These are phyloP conservation scores for Tragelaphus buxtoni DNA, from an alignment of 2,113 vertebrate genomes.

Conservation along the genomic window DNA sequence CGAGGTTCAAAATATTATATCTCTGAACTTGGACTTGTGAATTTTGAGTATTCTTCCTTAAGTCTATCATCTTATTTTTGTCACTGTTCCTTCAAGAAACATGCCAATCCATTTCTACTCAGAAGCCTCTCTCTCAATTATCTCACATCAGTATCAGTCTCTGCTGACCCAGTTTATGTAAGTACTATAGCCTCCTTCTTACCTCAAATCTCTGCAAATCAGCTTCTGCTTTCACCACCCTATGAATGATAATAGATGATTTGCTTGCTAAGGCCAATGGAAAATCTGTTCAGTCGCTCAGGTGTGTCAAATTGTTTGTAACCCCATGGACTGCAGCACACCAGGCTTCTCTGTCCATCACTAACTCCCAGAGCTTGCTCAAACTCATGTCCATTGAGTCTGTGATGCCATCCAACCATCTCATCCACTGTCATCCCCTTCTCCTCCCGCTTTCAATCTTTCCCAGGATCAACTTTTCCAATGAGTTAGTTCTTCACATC, in stretches of 20 bases:
- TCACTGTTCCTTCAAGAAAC: not conserved
- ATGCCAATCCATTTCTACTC: fast-evolving
- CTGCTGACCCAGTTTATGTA: not conserved
- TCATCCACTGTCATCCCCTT: not conserved
- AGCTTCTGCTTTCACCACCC: not conserved
- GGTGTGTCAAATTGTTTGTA: not conserved
- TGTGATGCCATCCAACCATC: not conserved
- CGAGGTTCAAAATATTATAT: not conserved
- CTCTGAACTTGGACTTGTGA: not conserved
- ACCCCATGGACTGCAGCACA: not conserved
- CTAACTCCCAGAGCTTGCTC: not conserved
- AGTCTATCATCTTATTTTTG: not conserved
- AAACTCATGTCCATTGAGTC: not conserved
- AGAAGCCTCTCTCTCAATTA: not conserved
- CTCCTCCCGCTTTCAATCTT: fast-evolving
- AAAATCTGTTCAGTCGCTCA: not conserved
- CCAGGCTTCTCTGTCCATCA: not conserved
- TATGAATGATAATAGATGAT: not conserved
- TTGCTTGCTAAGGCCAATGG: not conserved
- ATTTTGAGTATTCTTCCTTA: not conserved
- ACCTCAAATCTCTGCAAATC: not conserved
- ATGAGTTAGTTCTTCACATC: not conserved
- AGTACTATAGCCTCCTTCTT: not conserved
- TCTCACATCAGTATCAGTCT: not conserved
- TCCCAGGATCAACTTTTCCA: not conserved